A percentile compares a stretch with the other conserved stretches of the same genome.
phyloP scores from a whole-genome alignment of 2,888 invertebrate genomes.

The Agapostemon virescens region DNA sequence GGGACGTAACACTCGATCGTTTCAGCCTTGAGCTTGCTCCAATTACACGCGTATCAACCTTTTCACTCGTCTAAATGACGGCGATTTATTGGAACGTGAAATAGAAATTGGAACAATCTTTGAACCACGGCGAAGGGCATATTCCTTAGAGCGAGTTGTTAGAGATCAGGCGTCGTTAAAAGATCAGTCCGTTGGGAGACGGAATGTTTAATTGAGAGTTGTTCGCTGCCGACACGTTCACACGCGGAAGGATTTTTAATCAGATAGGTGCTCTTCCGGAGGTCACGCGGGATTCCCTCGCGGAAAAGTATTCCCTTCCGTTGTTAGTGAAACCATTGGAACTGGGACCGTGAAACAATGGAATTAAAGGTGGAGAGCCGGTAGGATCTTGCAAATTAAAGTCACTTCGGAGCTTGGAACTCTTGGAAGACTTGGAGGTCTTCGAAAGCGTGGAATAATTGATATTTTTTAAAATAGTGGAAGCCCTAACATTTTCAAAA shows the following conservation, averaged over 20 bases:
- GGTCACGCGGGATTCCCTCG: neutral
- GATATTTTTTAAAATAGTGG: no score
- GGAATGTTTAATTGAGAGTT: neutral
- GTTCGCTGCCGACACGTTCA: neutral
- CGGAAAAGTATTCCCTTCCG: neutral
- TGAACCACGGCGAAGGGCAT: neutral
- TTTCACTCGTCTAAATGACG: conserved; percentile 15
- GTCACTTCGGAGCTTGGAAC: no score
- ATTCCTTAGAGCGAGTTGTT: neutral
- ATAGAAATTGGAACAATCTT: conserved; percentile 25
- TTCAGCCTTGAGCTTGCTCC: conserved; percentile 24
- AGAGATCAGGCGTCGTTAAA: neutral
- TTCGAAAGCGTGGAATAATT: no score
- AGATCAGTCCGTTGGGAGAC: neutral
- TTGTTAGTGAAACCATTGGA: neutral
- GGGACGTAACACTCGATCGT: neutral
- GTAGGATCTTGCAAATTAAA: no score
- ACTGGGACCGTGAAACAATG: neutral
- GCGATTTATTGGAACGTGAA: conserved; percentile 20
- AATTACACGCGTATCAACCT: neutral
- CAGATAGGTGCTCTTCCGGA: neutral
- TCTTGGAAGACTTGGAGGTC: no score
- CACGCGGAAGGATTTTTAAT: conserved; percentile 3
- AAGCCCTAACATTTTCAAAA: no score
- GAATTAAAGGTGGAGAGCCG: no score